Conservation (phyloP, 2,888 invertebrate species). For the Xylophagus ater region DNA sequence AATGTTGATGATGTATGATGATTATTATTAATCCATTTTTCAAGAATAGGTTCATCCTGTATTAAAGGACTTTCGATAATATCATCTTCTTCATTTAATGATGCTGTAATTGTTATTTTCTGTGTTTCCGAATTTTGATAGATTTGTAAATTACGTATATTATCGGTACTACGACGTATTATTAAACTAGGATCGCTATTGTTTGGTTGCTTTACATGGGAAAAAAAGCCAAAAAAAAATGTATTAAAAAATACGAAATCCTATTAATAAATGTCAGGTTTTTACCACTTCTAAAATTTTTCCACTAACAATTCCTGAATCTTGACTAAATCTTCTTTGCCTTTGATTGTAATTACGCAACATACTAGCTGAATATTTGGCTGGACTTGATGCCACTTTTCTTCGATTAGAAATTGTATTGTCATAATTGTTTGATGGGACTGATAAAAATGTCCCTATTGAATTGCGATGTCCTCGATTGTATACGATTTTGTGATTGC, state of each 20-base stretch:
- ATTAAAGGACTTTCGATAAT: slow-evolving; percentile 15
- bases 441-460: slow-evolving; percentile 12
- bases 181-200: slow-evolving; percentile 12
- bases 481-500: not conserved
- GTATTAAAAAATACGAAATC: not conserved
- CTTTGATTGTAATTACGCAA: slow-evolving; percentile 21
- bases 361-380: slow-evolving; percentile 27
- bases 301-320: slow-evolving; percentile 35
- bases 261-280: not conserved
- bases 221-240: slow-evolving; percentile 5
- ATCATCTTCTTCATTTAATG: slow-evolving; percentile 18
- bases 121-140: slow-evolving; percentile 15
- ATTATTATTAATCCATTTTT: slow-evolving; percentile 13
- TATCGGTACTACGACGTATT: slow-evolving; percentile 16
- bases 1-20: slow-evolving; percentile 9
- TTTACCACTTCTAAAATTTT: slow-evolving; percentile 23
- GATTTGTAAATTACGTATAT: slow-evolving; percentile 14
- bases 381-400: slow-evolving; percentile 36
- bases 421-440: slow-evolving; percentile 6
- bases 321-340: slow-evolving; percentile 34
- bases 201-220: not conserved
- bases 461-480: slow-evolving; percentile 14
- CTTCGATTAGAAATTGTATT: slow-evolving; percentile 13
- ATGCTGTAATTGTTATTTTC: slow-evolving; percentile 14
- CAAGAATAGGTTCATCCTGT: slow-evolving; percentile 4